phyloP scores from a whole-genome alignment of 2,888 invertebrate species.

The Bombylius major region DNA sequence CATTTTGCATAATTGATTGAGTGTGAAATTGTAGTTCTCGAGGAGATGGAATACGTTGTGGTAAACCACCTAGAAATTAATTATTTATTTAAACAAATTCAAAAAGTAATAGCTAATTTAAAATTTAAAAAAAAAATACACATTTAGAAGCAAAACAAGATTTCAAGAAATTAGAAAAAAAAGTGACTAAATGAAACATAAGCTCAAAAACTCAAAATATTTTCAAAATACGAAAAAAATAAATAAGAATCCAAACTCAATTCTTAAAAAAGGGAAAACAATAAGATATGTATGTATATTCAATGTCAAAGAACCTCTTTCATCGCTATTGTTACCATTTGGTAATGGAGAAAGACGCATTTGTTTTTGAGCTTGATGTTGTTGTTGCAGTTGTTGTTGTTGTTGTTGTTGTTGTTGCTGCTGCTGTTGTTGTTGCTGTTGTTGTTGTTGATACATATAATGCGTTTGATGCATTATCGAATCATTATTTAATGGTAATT shows the following conservation, averaged over 20 bases:
- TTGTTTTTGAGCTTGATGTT: slow-evolving; percentile 36
- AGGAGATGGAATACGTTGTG: slow-evolving; percentile 66
- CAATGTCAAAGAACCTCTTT: too few species aligned
- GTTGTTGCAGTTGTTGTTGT: slow-evolving; percentile 21
- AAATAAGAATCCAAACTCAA: too few species aligned
- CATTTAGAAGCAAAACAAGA: not conserved
- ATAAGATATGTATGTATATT: too few species aligned
- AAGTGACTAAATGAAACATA: too few species aligned
- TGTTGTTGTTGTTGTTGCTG: slow-evolving; percentile 16
- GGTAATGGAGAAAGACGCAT: slow-evolving; percentile 50
- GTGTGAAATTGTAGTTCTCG: slow-evolving; percentile 75
- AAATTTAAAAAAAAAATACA: not conserved
- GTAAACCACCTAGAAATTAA: slow-evolving; percentile 39
- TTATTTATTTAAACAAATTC: not conserved
- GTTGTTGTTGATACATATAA: slow-evolving; percentile 1
- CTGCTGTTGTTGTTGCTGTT: slow-evolving; percentile 31
- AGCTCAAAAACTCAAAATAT: too few species aligned
- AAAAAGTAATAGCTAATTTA: not conserved
- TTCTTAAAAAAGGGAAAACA: too few species aligned
- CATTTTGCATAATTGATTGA: slow-evolving; percentile 75
- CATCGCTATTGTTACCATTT: slow-evolving; percentile 36
- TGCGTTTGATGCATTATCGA: not conserved
- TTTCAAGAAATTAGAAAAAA: not conserved
- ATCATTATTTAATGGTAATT: not conserved
- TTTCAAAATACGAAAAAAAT: too few species aligned